Base-by-base conservation (phyloP, 2,113 vertebrate species). In the Balaeniceps rex region DNA sequence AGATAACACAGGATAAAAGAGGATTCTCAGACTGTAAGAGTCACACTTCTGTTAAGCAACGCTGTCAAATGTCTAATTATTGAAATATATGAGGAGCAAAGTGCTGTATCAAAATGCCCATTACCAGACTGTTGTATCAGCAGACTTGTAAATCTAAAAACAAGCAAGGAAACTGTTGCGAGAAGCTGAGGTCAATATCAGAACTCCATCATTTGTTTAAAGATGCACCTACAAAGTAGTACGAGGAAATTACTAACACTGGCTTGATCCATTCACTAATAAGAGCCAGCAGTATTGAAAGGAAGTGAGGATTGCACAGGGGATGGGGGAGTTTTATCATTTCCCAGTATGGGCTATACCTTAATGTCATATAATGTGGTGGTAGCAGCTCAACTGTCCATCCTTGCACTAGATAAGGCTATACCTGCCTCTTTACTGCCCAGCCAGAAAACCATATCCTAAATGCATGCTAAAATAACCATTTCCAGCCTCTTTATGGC, bases 1-100 rank as follows among this genome's bases (percentile, higher is more conserved):
- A 94, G 79, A 94, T 52, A 68, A 54, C 5, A 60, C 42, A 80
- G 85, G 80, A 83, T 47, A 75, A 83, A 93, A 71, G 75, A 93
- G 75, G 82, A 61, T 70, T 83, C 58, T 84, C 19, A 24, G 29
- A 77, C 38, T 69, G 0, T 44, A 44, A 76, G 49, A 82, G 63
- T 93, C 90, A 91, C 75, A 70, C 28, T 40, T 79, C 47, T 63
- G 24, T 87, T 92, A 93, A 94, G 83, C 68, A 96, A 82, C 0
- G 8, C 29, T 66, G 23, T 47, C 51, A 40, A 85, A 58, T 25
- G 8, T 46, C 63, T 63, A 47, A 74, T 85, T 89, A 44, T 5
- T 68, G 64, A 88, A 93, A 83, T 58, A 87, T 10, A 49, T 66
- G 61, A 87, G 47, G 44, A 87, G 33, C 40, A 85, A 95, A 83